Percentiles rank a stretch among this genome's conserved stretches.
These are phyloP conservation scores for Acanthopagrus latus DNA, from an alignment of 2,797 vertebrate genomes.

Conservation along the genomic window DNA sequence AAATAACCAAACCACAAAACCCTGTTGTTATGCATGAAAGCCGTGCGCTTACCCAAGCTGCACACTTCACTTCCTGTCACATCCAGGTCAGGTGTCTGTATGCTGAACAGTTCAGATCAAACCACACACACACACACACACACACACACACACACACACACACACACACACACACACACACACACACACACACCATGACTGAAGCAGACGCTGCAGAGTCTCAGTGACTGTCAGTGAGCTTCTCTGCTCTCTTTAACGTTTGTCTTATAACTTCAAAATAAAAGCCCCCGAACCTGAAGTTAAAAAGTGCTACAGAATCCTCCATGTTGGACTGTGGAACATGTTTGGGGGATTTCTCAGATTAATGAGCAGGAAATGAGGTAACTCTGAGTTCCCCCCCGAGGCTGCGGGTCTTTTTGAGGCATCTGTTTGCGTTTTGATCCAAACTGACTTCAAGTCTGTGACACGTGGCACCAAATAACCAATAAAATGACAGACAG, in stretches of 20 bases:
- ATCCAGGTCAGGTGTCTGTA: neutral
- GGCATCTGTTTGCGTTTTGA: neutral
- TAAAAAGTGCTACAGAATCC: neutral
- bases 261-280: neutral
- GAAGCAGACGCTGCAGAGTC: neutral
- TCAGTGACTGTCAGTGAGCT: too few species aligned
- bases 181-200: too few species aligned
- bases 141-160: too few species aligned
- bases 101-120: neutral
- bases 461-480: conserved; percentile 45
- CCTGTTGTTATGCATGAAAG: neutral
- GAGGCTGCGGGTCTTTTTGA: too few species aligned
- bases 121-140: too few species aligned
- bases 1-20: neutral
- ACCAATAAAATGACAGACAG: neutral
- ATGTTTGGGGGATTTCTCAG: neutral
- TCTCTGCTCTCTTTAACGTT: neutral
- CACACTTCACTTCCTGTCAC: neutral
- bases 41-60: neutral
- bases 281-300: neutral
- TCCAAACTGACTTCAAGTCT: neutral
- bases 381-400: neutral
- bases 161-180: too few species aligned
- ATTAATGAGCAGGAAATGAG: neutral
- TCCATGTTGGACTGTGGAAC: neutral